Percentiles rank a stretch among this genome's conserved stretches.
phyloP scores from a whole-genome alignment of 2,797 vertebrate genomes.

The Myioborus melanocephalus region DNA sequence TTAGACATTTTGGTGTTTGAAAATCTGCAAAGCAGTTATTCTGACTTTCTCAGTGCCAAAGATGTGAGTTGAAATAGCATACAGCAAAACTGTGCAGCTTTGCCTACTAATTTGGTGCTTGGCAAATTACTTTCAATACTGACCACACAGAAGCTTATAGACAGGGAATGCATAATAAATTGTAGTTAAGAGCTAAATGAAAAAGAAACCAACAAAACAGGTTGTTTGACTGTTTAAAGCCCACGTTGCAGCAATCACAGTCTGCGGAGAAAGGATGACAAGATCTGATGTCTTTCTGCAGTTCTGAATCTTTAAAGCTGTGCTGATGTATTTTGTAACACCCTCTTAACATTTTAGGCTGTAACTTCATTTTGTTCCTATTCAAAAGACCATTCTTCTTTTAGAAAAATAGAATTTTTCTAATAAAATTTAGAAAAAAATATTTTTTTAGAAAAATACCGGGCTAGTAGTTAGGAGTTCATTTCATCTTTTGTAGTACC shows the following conservation, averaged over 20 bases:
- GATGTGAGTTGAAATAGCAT: constrained; percentile 3
- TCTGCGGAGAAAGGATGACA: neutral
- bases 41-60: neutral
- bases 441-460: neutral
- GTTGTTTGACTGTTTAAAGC: neutral
- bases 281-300: neutral
- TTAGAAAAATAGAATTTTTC: too few species aligned
- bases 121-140: neutral
- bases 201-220: accelerated
- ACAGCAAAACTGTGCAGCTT: neutral
- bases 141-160: neutral
- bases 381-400: neutral
- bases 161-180: neutral
- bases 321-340: neutral
- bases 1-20: neutral
- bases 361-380: neutral
- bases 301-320: neutral
- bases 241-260: neutral
- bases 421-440: too few species aligned
- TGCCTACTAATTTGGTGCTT: neutral
- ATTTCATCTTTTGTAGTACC: neutral
- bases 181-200: neutral
- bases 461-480: neutral
- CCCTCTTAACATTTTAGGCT: neutral
- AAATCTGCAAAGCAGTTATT: neutral